A percentile compares a stretch with the other conserved stretches of the same genome.
phyloP scores from a whole-genome alignment of 2,888 invertebrate species.

The Cephus pulcher region DNA sequence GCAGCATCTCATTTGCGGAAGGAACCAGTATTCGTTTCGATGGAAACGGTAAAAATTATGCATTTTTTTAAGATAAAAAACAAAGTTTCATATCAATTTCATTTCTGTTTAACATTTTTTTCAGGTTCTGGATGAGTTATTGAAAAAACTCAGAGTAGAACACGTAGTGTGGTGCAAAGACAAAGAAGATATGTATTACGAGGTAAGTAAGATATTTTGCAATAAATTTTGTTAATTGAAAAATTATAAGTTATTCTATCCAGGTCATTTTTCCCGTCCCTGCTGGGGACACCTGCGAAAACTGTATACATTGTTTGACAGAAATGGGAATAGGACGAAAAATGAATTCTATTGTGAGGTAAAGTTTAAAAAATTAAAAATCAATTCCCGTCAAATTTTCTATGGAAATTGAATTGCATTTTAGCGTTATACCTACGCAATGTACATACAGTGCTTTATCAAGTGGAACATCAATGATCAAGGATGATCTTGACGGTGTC shows the following conservation, averaged over 20 bases:
- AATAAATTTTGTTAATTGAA: neutral
- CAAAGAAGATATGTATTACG: slow-evolving; percentile 76
- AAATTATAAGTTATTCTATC: slow-evolving; percentile 10
- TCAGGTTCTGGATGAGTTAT: slow-evolving; percentile 76
- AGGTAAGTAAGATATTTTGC: slow-evolving; percentile 65
- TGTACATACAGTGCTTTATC: slow-evolving; percentile 57
- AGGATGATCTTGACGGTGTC: slow-evolving; percentile 12
- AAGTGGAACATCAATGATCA: slow-evolving; percentile 29
- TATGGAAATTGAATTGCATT: slow-evolving; percentile 13
- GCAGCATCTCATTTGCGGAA: slow-evolving; percentile 21
- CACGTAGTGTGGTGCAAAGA: slow-evolving; percentile 79
- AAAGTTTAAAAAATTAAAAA: slow-evolving; percentile 36
- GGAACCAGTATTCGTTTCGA: slow-evolving; percentile 70
- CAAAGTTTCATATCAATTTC: neutral
- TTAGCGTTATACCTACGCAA: slow-evolving; percentile 59
- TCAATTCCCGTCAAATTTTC: neutral
- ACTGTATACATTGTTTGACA: slow-evolving; percentile 79
- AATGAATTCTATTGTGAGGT: slow-evolving; percentile 80
- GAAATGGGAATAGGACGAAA: slow-evolving; percentile 78
- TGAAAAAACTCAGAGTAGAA: slow-evolving; percentile 75
- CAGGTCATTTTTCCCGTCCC: slow-evolving; percentile 74
- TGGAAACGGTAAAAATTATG: slow-evolving; percentile 73
- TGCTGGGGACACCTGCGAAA: slow-evolving; percentile 79
- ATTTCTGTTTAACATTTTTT: neutral
- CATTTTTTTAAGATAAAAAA: slow-evolving; percentile 6